Evolutionary conservation across 1,140 invertebrate species (phyloP).

Genomic region (Lucilia sericata): DNA sequence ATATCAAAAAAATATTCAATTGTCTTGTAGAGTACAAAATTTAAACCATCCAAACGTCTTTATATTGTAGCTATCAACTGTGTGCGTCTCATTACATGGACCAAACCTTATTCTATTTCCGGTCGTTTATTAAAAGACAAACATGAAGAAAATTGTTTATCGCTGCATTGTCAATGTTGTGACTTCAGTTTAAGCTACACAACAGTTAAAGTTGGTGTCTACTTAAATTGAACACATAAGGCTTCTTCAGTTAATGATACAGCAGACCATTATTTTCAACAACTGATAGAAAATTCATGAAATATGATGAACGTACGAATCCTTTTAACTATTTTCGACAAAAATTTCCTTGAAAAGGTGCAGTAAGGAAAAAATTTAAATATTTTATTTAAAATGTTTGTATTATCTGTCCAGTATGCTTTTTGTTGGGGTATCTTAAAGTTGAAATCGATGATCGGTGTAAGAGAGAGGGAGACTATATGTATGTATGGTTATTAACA

Average conservation of each 20-base stretch:
- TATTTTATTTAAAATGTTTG: background rate
- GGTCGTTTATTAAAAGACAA: conserved; percentile 43
- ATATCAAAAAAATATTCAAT: too few relatives aligned
- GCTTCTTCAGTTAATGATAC: conserved; percentile 10
- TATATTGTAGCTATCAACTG: background rate
- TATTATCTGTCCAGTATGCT: background rate
- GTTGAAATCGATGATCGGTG: too few relatives aligned
- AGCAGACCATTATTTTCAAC: background rate
- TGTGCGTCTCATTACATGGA: conserved; percentile 37
- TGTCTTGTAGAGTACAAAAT: too few relatives aligned
- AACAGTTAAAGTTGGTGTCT: background rate
- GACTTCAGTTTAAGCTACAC: background rate
- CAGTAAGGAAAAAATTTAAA: background rate
- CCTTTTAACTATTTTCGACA: background rate
- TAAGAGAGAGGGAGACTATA: too few relatives aligned
- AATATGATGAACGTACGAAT: background rate
- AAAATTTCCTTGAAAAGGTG: background rate
- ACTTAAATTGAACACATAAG: background rate
- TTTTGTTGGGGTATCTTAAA: background rate
- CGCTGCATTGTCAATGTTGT: conserved; percentile 16
- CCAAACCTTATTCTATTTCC: conserved; percentile 48
- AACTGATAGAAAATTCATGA: background rate
- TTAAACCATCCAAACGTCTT: too few relatives aligned
- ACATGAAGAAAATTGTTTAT: conserved; percentile 3
- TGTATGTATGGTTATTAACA: too few relatives aligned